These are phyloP conservation scores for Montipora efflorescens DNA, from an alignment of 64 coral and sea anemone genomes.

Conservation along the genomic window DNA sequence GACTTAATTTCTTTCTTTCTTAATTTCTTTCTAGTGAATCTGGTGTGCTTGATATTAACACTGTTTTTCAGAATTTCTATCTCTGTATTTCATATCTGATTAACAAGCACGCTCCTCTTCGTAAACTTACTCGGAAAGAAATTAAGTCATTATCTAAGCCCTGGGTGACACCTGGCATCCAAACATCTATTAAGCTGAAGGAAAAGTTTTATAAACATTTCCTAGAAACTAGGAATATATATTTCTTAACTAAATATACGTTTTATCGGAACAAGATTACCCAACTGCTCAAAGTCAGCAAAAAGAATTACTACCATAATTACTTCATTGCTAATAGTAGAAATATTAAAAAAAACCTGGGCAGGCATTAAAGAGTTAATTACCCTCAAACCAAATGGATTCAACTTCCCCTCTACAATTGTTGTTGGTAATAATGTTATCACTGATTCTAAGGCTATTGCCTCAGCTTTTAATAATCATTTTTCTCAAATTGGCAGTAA, in stretches of 20 bases:
- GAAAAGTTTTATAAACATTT: conserved; percentile 43
- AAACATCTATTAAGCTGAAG: conserved; percentile 45
- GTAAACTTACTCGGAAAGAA: conserved; percentile 59
- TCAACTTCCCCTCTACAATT: conserved; percentile 11
- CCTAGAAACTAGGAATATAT: conserved; percentile 9
- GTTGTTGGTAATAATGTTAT: conserved; percentile 29
- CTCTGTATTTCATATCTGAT: conserved; percentile 26
- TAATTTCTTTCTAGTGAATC: conserved; percentile 23
- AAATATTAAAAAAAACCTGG: conserved; percentile 66
- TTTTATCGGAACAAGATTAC: conserved; percentile 59
- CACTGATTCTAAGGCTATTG: conserved; percentile 46
- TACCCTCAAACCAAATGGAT: conserved; percentile 34
- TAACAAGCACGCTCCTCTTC: conserved; percentile 58
- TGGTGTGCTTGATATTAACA: conserved; percentile 11
- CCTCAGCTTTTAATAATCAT: conserved; percentile 49
- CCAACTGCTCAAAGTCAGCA: conserved; percentile 39
- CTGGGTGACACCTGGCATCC: conserved; percentile 58
- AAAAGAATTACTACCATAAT: conserved; percentile 19
- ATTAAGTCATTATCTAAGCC: conserved; percentile 73
- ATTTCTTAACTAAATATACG: conserved; percentile 37
- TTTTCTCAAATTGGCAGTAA: conserved; percentile 54
- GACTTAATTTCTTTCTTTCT: too few species aligned
- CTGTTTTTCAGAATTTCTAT: conserved; percentile 22
- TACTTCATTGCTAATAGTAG: conserved; percentile 58
- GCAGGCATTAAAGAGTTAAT: conserved; percentile 45